Evolutionary conservation across 2,113 vertebrate genomes (phyloP).

Genomic region (Eidolon helvum): DNA sequence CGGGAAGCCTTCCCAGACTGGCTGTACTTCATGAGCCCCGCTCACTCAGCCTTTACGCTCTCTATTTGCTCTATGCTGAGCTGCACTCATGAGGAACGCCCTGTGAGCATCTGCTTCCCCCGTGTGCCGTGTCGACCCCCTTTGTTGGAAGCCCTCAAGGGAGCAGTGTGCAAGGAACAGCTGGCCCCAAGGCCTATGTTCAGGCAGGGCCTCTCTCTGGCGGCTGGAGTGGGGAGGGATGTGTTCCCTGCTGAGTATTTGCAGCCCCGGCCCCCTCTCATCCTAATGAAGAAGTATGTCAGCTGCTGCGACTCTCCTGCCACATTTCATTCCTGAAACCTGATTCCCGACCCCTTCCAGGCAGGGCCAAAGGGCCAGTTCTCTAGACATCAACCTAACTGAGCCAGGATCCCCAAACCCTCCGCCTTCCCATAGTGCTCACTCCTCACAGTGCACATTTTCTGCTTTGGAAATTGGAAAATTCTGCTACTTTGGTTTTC

Average conservation of each 20-base stretch:
- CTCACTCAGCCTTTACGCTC: background rate
- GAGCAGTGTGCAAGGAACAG: conserved; percentile 47
- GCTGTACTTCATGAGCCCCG: background rate
- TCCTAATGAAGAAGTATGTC: conserved; percentile 57
- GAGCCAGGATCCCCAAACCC: background rate
- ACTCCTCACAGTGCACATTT: conserved; percentile 8
- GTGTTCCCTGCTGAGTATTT: background rate
- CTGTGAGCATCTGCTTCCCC: background rate
- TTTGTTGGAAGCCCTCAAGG: conserved; percentile 39
- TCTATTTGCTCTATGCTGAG: background rate
- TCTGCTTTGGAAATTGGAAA: background rate
- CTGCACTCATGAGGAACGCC: background rate
- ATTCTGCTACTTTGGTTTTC: conserved; percentile 25
- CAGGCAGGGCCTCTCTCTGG: conserved; percentile 13
- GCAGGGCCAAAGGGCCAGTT: background rate
- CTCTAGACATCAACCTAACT: background rate
- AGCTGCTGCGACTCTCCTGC: conserved; percentile 62
- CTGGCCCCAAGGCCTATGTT: conserved; percentile 54
- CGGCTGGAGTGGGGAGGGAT: background rate
- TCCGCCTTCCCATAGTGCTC: background rate
- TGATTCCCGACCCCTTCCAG: background rate
- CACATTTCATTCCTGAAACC: conserved; percentile 56
- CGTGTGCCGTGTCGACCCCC: background rate
- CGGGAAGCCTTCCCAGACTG: background rate
- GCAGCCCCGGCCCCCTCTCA: background rate